Evolutionary conservation across 2,888 invertebrate genomes (phyloP).

Genomic region (Graphium colonna): DNA sequence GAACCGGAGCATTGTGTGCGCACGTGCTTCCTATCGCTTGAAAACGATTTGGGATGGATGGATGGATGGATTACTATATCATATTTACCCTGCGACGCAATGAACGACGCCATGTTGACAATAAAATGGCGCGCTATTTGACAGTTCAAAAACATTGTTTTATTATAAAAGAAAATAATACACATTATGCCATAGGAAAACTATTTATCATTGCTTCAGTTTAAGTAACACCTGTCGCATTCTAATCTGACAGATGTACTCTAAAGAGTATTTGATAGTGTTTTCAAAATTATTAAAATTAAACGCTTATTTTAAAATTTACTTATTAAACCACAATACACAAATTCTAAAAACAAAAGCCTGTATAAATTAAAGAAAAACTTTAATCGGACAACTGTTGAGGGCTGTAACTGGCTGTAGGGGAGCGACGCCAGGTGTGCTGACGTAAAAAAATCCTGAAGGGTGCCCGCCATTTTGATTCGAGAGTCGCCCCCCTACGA

Average conservation of each 20-base stretch:
- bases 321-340: no score
- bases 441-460: constrained; percentile 23
- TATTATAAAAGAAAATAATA: no score
- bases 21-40: constrained; percentile 36
- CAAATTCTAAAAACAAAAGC: no score
- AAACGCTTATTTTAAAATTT: neutral
- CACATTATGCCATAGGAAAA: no score
- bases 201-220: no score
- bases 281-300: no score
- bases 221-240: no score
- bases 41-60: constrained; percentile 6
- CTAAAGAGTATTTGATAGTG: no score
- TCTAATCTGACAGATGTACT: no score
- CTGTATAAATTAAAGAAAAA: neutral
- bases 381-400: neutral
- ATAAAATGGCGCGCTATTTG: constrained; percentile 7
- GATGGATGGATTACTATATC: constrained; percentile 1
- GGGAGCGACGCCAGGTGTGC: constrained; percentile 41
- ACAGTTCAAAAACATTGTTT: constrained; percentile 4
- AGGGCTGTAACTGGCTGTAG: neutral
- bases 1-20: constrained; percentile 31
- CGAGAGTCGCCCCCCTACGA: no score
- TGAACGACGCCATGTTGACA: constrained; percentile 3
- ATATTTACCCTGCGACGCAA: constrained; percentile 8
- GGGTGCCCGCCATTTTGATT: constrained; percentile 49